These are phyloP conservation scores for Mormyrops attenuatus DNA, from an alignment of 2,797 vertebrate species.

Conservation along the genomic window DNA sequence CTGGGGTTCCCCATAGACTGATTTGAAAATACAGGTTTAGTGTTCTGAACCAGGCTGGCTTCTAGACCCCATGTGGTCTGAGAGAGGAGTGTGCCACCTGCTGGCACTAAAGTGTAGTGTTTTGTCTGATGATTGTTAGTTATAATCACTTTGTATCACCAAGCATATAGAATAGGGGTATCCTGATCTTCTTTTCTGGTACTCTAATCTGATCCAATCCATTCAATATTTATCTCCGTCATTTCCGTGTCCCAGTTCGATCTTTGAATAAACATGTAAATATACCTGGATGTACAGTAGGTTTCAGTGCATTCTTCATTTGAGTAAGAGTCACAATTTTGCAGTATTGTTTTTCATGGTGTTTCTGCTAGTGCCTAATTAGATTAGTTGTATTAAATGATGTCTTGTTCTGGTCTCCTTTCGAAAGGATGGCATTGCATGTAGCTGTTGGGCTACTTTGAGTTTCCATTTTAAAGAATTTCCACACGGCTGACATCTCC, in stretches of 20 bases:
- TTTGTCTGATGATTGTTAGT: background rate
- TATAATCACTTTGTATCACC: background rate
- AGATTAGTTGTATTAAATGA: background rate
- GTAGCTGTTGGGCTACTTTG: too few relatives aligned
- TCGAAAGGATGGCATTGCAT: too few relatives aligned
- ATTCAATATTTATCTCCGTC: background rate
- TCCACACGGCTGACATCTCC: too few relatives aligned
- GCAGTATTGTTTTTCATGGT: background rate
- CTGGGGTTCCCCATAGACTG: background rate
- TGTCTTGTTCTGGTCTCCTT: background rate
- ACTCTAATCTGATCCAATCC: background rate
- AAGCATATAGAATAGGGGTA: background rate
- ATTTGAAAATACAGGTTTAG: background rate
- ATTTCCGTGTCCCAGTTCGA: background rate
- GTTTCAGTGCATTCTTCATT: background rate
- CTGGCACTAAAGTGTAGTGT: background rate
- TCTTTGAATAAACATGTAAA: background rate
- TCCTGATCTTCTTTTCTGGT: background rate
- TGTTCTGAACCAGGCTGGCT: background rate
- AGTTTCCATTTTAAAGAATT: too few relatives aligned
- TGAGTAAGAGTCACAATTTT: background rate
- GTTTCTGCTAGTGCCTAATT: background rate
- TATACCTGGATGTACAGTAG: background rate
- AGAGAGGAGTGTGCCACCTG: background rate
- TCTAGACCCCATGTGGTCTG: background rate